phyloP scores from a whole-genome alignment of 2,113 vertebrate species.

The Cololabis saira region DNA sequence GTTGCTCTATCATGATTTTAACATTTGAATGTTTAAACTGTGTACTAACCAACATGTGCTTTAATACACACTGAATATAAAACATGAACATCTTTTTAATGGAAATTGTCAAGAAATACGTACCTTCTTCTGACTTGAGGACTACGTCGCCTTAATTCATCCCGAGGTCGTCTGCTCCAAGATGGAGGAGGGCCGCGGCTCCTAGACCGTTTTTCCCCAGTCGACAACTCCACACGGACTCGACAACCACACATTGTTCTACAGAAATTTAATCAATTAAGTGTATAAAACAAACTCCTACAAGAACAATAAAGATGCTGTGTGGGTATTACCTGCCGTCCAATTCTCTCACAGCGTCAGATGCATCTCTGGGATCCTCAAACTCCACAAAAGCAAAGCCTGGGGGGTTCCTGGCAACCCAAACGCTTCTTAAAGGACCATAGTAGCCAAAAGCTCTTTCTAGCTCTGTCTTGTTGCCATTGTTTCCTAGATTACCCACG shows the following conservation, averaged over 20 bases:
- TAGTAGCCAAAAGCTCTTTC: conserved; percentile 97
- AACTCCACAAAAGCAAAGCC: conserved; percentile 99
- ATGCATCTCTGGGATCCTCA: conserved; percentile 96
- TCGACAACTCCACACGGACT: conserved; percentile 94
- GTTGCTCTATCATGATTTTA: conserved; percentile 3
- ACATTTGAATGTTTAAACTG: conserved; percentile 7
- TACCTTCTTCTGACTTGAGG: conserved; percentile 93
- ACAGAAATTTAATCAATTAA: neutral
- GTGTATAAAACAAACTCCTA: neutral
- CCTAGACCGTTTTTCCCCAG: conserved; percentile 93
- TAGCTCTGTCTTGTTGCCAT: conserved; percentile 97
- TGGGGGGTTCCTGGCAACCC: conserved; percentile 97
- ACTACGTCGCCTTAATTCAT: conserved; percentile 90
- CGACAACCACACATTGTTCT: conserved; percentile 94
- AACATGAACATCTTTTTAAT: too few relatives aligned
- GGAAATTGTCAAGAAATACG: conserved; percentile 8
- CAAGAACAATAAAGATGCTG: neutral
- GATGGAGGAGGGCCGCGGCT: conserved; percentile 94
- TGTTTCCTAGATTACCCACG: conserved; percentile 97
- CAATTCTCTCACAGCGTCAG: conserved; percentile 96
- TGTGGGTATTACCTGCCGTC: conserved; percentile 90
- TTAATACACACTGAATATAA: neutral
- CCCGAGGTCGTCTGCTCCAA: conserved; percentile 92
- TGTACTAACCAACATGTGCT: conserved; percentile 26
- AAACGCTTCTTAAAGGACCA: conserved; percentile 94